These are phyloP conservation scores for Gorilla gorilla DNA, from an alignment of 2,113 vertebrate genomes.

Conservation along the genomic window DNA sequence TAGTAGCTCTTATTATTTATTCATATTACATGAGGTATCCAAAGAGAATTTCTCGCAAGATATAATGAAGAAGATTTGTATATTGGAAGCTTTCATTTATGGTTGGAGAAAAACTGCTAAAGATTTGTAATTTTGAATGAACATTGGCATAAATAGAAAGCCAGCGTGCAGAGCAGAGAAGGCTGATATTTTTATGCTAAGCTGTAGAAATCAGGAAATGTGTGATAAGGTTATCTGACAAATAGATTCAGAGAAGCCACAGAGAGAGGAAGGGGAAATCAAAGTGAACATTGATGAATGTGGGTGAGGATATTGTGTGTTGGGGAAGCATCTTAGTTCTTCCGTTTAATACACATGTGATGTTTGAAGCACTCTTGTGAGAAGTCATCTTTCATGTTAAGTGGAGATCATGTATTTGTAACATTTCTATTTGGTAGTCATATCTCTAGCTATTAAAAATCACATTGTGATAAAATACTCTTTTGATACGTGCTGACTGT, in stretches of 20 bases:
- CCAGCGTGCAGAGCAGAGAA: not conserved
- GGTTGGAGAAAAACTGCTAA: not conserved
- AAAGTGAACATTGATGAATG: not conserved
- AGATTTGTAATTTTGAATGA: not conserved
- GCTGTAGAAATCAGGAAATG: constrained; percentile 4
- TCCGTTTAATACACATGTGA: not conserved
- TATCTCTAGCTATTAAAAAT: constrained; percentile 44
- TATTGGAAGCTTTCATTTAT: not conserved
- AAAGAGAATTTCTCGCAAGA: not conserved
- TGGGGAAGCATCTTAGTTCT: not conserved
- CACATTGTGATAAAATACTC: constrained; percentile 21
- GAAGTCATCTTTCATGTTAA: constrained; percentile 51
- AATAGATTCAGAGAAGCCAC: not conserved
- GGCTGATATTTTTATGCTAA: not conserved
- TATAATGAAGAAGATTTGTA: not conserved
- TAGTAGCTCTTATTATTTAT: not conserved
- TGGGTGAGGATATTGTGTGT: not conserved
- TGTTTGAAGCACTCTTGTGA: not conserved
- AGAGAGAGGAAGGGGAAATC: not conserved
- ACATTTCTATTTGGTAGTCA: constrained; percentile 18
- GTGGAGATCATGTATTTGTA: constrained; percentile 49
- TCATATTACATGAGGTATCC: not conserved
- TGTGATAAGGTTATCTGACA: constrained; percentile 36
- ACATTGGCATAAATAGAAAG: not conserved
- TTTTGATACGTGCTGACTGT: not conserved